Conservation (phyloP, 2,113 vertebrate species). For the Raja brachyura region DNA sequence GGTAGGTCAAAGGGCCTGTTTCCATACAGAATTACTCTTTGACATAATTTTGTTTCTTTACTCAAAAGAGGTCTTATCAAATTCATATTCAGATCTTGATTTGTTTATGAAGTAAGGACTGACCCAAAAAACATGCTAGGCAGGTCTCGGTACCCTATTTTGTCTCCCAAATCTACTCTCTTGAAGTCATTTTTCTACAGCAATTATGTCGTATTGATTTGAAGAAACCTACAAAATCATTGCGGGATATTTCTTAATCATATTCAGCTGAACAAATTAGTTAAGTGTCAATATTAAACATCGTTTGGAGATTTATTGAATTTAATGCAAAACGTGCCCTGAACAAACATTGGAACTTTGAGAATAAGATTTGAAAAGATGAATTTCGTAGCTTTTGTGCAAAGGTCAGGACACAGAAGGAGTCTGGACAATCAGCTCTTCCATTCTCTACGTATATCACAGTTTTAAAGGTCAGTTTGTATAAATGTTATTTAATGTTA, state of each 20-base stretch:
- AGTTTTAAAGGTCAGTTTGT: background rate
- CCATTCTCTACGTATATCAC: background rate
- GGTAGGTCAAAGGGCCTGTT: too few relatives aligned
- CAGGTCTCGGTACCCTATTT: background rate
- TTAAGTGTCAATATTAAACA: background rate
- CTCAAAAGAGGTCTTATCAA: background rate
- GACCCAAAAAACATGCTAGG: background rate
- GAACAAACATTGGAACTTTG: background rate
- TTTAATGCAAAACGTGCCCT: background rate
- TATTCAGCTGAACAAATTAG: background rate
- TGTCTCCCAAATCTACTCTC: background rate
- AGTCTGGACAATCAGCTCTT: background rate
- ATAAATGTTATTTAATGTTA: slow-evolving; percentile 3
- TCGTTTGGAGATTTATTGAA: background rate
- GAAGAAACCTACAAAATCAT: background rate
- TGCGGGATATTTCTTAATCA: background rate
- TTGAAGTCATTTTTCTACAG: background rate
- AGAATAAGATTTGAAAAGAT: background rate
- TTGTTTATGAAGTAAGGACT: background rate
- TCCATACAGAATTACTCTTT: too few relatives aligned
- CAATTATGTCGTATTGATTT: background rate
- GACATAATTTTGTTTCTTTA: background rate
- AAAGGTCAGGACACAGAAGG: slow-evolving; percentile 1
- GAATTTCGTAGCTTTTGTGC: background rate
- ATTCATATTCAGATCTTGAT: background rate